Conservation (phyloP, 2,888 invertebrate species). For the Hirtodrosophila confusa region DNA sequence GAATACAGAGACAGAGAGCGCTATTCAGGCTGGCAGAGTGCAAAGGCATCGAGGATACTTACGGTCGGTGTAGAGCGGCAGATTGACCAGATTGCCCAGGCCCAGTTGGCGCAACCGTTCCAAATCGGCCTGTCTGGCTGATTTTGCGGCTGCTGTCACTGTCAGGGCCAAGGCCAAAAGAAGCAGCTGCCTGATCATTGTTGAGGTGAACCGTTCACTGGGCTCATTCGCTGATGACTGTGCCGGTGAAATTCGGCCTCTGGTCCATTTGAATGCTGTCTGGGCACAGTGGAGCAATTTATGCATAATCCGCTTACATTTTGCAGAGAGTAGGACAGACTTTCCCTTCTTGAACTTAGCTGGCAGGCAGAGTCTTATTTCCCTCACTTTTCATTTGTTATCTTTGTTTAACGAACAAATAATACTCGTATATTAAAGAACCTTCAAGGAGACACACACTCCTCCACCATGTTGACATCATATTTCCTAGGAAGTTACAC, state of each 20-base stretch:
- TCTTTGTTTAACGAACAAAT: too few relatives aligned
- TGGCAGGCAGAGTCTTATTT: too few relatives aligned
- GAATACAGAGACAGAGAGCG: too few relatives aligned
- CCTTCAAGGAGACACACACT: too few relatives aligned
- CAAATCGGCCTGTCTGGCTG: constrained; percentile 10
- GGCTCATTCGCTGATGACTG: constrained; percentile 39
- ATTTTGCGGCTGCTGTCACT: constrained; percentile 5
- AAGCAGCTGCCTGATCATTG: constrained; percentile 32
- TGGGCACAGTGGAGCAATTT: constrained; percentile 48
- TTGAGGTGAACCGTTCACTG: constrained; percentile 40
- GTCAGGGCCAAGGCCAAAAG: constrained; percentile 12
- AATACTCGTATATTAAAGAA: too few relatives aligned
- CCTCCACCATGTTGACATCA: too few relatives aligned
- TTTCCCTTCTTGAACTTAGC: too few relatives aligned
- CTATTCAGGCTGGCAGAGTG: too few relatives aligned
- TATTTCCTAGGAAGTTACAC: too few relatives aligned
- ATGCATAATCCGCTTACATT: not conserved
- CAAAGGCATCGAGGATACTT: constrained; percentile 33
- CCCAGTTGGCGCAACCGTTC: constrained; percentile 61
- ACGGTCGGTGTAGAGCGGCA: constrained; percentile 76
- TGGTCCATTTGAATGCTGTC: constrained; percentile 37
- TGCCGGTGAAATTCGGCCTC: constrained; percentile 31
- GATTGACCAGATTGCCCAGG: constrained; percentile 66
- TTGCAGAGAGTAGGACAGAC: too few relatives aligned
- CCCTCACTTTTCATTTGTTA: too few relatives aligned